A percentile compares a stretch with the other conserved stretches of the same genome.
Conservation (phyloP, 2,888 invertebrate genomes). For the Hirtodrosophila trivittata region DNA sequence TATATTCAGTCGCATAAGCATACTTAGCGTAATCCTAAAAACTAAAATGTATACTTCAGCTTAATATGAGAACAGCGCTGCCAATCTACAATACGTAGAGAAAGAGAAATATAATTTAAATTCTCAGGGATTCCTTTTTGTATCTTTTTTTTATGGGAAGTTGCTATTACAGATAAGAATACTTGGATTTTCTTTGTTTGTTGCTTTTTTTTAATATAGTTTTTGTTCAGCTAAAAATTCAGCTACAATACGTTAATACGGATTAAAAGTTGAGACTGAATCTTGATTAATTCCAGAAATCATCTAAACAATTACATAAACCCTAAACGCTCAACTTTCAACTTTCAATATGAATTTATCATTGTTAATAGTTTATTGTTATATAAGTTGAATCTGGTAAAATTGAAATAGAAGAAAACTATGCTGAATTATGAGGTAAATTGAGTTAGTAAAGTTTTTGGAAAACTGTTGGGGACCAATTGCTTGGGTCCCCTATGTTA, state of each 20-base stretch:
- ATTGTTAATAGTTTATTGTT: constrained; percentile 1
- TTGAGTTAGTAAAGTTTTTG: constrained; percentile 51
- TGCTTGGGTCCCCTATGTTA: constrained; percentile 21
- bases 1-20: constrained; percentile 78
- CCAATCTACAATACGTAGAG: constrained; percentile 46
- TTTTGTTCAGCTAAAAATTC: constrained; percentile 21
- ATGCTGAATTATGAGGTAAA: constrained; percentile 13
- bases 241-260: constrained; percentile 39
- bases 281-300: constrained; percentile 27
- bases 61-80: constrained; percentile 64
- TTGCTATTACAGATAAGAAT: constrained; percentile 48
- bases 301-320: constrained; percentile 18
- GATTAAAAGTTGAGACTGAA: constrained; percentile 46
- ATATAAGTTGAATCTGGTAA: no score
- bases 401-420: constrained; percentile 12
- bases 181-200: constrained; percentile 52
- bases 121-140: constrained; percentile 21
- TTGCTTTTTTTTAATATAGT: constrained; percentile 25
- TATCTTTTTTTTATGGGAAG: constrained; percentile 25
- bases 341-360: constrained; percentile 11
- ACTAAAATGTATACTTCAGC: constrained; percentile 76
- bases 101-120: constrained; percentile 16
- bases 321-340: no score
- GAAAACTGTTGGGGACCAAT: constrained; percentile 62
- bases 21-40: constrained; percentile 74